Evolutionary conservation across 2,113 vertebrate genomes (phyloP), one percentile per base, ranked within the genome.

Genomic region (Chrysochloris asiatica): DNA sequence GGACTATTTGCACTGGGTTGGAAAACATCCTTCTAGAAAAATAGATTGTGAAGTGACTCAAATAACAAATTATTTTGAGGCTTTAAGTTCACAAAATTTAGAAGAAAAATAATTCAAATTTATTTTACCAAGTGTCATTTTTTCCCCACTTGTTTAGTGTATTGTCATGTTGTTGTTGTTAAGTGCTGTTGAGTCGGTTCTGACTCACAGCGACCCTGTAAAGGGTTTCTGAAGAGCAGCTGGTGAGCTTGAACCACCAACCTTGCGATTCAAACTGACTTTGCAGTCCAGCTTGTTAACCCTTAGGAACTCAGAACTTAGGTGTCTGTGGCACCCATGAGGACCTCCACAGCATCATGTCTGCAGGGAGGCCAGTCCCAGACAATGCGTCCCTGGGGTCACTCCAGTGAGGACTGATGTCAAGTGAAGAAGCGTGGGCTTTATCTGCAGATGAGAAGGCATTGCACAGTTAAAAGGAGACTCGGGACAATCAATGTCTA

Each of bases 21-120:
- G 33, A 89, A 89, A 41, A 4, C 4, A 52, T 61, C n/a, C 38
- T n/a, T 76, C 86, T 21, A 24, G 65, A 92, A 76, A 92, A 92
- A n/a, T 8, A 38, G 72, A 41, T 50, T 89, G 47, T 63, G 45
- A 85, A 86, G 67, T 16, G 79, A 78, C 4, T 59, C 33, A 63
- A 90, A 41, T 48, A 48, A 36, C 11, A 77, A 8, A 63, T 41
- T 38, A n/a, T 76, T 17, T 48, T 45, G 36, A 83, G 14, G 26
- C 16, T 91, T 91, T 33, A 47, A 86, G 36, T 43, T 86, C 41
- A 91, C 33, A 84, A 19, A 17, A 33, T 78, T 65, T 45, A 71
- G 43, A 80, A 77, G 82, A 83, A 79, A 61, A 75, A 38, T 47
- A 48, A 88, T 82, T 59, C 28, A 78, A 45, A 69, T 47, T 83